phyloP scores from a whole-genome alignment of 2,113 vertebrate genomes.

The Anseranas semipalmata region DNA sequence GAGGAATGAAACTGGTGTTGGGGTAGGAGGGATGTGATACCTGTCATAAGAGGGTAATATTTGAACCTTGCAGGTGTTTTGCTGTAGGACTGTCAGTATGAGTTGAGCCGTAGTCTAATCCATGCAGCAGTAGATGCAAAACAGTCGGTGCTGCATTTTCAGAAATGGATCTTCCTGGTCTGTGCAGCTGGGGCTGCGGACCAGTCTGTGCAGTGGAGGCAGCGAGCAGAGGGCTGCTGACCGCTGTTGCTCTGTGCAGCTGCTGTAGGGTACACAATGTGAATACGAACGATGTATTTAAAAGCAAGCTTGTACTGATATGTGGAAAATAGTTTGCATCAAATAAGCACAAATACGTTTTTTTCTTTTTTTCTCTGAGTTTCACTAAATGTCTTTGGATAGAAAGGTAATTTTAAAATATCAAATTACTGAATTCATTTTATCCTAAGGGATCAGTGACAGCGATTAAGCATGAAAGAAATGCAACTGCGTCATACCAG shows the following conservation, averaged over 20 bases:
- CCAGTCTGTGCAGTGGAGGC: neutral
- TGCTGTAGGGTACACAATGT: neutral
- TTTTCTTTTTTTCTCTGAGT: neutral
- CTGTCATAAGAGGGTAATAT: neutral
- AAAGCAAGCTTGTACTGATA: neutral
- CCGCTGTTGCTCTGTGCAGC: neutral
- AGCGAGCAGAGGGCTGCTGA: neutral
- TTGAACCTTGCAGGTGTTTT: neutral
- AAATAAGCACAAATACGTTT: neutral
- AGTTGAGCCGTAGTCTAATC: neutral
- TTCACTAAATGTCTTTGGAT: neutral
- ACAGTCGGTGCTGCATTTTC: neutral
- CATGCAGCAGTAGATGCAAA: neutral
- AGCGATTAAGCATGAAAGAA: neutral
- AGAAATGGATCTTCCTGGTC: neutral
- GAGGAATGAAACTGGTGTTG: neutral
- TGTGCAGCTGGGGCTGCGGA: neutral
- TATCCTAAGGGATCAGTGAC: neutral
- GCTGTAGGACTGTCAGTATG: neutral
- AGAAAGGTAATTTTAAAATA: neutral
- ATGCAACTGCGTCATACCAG: rapidly evolving
- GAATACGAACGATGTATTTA: neutral
- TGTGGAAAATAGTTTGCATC: neutral
- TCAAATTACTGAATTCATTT: neutral
- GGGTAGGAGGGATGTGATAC: neutral